A percentile compares a stretch with the other conserved stretches of the same genome.
Conservation (phyloP, 2,113 vertebrate genomes). For the Peromyscus polionotus region DNA sequence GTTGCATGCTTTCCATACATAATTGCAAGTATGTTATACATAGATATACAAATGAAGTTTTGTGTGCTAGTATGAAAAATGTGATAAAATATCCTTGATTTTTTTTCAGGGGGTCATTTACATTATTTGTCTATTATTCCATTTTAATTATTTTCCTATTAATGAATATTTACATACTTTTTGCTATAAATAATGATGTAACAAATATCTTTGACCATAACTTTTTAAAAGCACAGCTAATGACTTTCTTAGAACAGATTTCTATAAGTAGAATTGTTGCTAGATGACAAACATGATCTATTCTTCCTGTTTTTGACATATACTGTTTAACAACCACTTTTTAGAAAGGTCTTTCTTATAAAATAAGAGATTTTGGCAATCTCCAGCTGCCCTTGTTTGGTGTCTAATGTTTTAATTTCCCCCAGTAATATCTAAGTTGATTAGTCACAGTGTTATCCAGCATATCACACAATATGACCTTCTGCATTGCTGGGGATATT, state of each 20-base stretch:
- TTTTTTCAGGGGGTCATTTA: background rate
- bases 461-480: background rate
- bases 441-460: slow-evolving; percentile 2
- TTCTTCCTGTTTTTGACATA: slow-evolving; percentile 49
- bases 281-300: background rate
- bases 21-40: background rate
- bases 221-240: background rate
- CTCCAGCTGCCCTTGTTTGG: background rate
- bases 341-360: background rate
- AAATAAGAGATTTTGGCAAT: background rate
- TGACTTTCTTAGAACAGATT: background rate
- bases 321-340: slow-evolving; percentile 12
- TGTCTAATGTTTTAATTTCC: background rate
- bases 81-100: background rate
- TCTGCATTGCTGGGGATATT: background rate
- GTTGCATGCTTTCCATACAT: background rate
- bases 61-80: slow-evolving; percentile 22
- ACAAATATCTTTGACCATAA: background rate
- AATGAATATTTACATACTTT: background rate
- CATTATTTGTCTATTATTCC: background rate
- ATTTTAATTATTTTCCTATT: slow-evolving; percentile 24
- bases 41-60: slow-evolving; percentile 22
- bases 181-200: background rate
- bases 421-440: slow-evolving; percentile 13
- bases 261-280: background rate